Conservation (phyloP, 2,888 invertebrate species). For the Esperia sulphurella region DNA sequence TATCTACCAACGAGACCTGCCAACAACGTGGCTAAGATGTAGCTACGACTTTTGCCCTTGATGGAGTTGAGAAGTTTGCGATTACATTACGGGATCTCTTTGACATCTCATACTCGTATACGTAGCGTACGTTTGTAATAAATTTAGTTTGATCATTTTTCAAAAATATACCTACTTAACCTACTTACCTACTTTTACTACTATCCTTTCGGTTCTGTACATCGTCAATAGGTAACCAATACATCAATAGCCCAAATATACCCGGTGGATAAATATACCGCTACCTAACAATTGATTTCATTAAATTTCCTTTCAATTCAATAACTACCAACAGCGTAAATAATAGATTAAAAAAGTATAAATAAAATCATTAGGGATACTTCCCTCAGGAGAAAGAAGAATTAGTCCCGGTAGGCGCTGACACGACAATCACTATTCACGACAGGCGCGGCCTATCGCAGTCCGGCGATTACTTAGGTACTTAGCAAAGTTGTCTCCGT, state of each 20-base stretch:
- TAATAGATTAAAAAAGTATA: too few relatives aligned
- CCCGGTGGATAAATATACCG: too few relatives aligned
- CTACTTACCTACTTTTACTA: too few relatives aligned
- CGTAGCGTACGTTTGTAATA: neutral
- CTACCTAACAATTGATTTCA: too few relatives aligned
- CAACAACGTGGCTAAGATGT: neutral
- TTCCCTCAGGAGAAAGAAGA: neutral
- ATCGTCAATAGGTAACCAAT: too few relatives aligned
- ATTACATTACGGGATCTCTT: neutral
- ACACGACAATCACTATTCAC: slow-evolving; percentile 13
- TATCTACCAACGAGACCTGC: slow-evolving; percentile 3
- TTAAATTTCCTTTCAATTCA: too few relatives aligned
- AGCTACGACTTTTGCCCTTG: neutral
- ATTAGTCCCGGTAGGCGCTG: neutral
- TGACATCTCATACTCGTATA: neutral
- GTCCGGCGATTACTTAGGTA: slow-evolving; percentile 14
- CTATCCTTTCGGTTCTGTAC: too few relatives aligned
- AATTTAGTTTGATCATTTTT: too few relatives aligned
- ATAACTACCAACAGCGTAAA: too few relatives aligned
- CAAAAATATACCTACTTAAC: too few relatives aligned
- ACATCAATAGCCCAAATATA: too few relatives aligned
- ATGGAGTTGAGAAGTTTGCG: neutral
- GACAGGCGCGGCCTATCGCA: slow-evolving; percentile 7
- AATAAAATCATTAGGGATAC: neutral
- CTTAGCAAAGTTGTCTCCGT: slow-evolving; percentile 11